Evolutionary conservation across 2,113 vertebrate species (phyloP).

Genomic region (Trichechus manatus): DNA sequence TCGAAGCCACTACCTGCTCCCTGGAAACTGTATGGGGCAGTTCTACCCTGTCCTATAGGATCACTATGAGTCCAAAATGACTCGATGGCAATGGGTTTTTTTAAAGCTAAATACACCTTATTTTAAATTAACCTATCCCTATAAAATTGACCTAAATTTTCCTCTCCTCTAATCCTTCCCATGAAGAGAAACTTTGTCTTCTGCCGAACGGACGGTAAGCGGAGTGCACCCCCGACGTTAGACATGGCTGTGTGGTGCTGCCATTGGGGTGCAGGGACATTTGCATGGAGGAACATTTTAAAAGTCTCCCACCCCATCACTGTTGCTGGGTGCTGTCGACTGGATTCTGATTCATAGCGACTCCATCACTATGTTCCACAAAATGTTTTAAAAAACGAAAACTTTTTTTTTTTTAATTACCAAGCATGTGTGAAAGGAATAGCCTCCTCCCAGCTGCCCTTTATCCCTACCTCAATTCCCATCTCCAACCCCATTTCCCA

Average conservation of each 20-base stretch:
- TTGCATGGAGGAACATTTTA: not conserved
- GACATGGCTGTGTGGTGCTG: fast-evolving
- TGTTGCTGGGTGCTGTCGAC: too few species aligned
- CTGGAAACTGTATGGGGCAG: too few species aligned
- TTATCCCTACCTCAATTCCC: not conserved
- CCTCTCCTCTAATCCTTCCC: not conserved
- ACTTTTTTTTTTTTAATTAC: not conserved
- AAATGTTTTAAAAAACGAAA: not conserved
- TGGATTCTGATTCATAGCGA: too few species aligned
- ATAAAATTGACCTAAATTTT: not conserved
- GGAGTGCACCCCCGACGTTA: fast-evolving
- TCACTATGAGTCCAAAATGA: too few species aligned
- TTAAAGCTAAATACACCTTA: too few species aligned
- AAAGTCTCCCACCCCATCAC: not conserved
- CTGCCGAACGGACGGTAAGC: not conserved
- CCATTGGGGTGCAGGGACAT: not conserved
- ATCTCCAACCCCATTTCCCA: too few species aligned
- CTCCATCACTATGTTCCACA: not conserved
- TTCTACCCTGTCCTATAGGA: too few species aligned
- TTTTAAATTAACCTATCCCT: not conserved
- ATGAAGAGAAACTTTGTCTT: not conserved
- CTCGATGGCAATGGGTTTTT: too few species aligned
- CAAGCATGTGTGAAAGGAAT: not conserved
- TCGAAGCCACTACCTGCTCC: too few species aligned
- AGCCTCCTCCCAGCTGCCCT: not conserved